Evolutionary conservation across 2,113 vertebrate species (phyloP), one percentile per base, ranked within the genome.

Genomic region (Prochilodus magdalenae): DNA sequence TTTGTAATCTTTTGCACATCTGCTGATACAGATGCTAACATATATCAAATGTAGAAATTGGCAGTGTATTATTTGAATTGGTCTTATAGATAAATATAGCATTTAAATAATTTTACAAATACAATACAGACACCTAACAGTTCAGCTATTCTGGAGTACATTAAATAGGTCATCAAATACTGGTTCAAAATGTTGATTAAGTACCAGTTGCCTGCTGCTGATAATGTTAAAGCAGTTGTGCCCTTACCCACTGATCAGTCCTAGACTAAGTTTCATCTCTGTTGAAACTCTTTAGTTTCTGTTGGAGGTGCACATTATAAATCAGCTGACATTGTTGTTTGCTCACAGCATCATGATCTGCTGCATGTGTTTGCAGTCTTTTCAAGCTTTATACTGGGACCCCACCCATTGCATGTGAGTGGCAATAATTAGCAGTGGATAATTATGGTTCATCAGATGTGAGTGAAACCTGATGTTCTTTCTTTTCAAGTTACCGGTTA

Each of bases 361-460:
- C 6, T 49, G 18, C 11, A 7, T 49, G 16, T 47, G 20, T 22
- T 40, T 24, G 36, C 0, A 11, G 24, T 44, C 10, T 70, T 40
- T 70, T 36, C 36, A 44, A 40, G n/a, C 36, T 67, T 67, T 33
- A 12, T 40, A 22, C 30, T 70, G 66, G 8, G 33, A 40, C 40
- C 20, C 14, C 22, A 40, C 20, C 57, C 47, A 20, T 55, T 65
- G 71, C 62, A 30, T 40, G 79, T 24, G 60, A 24, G 63, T 10
- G 63, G 44, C 62, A 81, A 65, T 74, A 27, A 65, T 27, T 30
- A 49, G 69, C 33, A 73, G 51, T 66, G 71, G 44, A 65, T 57
- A 40, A 30, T 51, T n/a, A 65, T 29, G 47, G 73, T 72, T 75
- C 80, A 1, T n/a, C 62, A 67, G 60, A 29, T n/a, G 30, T 47